phyloP scores from a whole-genome alignment of 1,140 invertebrate species.

The Theocolax elegans region DNA sequence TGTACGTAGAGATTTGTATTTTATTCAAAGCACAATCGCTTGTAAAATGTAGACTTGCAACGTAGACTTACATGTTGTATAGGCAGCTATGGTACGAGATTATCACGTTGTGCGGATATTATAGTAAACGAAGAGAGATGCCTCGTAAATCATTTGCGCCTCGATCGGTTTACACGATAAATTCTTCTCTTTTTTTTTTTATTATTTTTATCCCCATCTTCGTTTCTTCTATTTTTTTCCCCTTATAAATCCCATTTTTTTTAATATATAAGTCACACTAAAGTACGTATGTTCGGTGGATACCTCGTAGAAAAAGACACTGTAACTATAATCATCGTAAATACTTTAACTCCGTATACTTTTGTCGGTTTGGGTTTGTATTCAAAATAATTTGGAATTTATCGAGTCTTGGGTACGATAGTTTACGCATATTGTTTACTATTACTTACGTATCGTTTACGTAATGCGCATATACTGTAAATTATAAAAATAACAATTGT shows the following conservation, averaged over 20 bases:
- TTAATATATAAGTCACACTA: conserved; percentile 55
- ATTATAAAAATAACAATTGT: too few relatives aligned
- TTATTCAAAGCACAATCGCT: neutral
- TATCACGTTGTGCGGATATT: conserved; percentile 37
- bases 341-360: too few relatives aligned
- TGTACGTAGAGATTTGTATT: too few relatives aligned
- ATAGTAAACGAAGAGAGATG: conserved; percentile 37
- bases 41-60: conserved; percentile 6
- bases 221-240: conserved; percentile 23
- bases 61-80: conserved; percentile 31
- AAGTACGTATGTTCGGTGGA: conserved; percentile 57
- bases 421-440: too few relatives aligned
- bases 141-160: conserved; percentile 36
- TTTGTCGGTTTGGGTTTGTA: too few relatives aligned
- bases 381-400: too few relatives aligned
- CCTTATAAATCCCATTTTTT: conserved; percentile 23
- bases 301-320: conserved; percentile 11
- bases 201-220: conserved; percentile 4
- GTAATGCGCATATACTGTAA: too few relatives aligned
- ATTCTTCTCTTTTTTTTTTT: conserved; percentile 17
- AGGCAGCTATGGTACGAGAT: conserved; percentile 43
- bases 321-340: neutral
- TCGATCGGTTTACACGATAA: conserved; percentile 37
- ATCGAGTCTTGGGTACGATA: too few relatives aligned
- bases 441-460: too few relatives aligned